A percentile compares a stretch with the other conserved stretches of the same genome.
Conservation (phyloP, 2,888 invertebrate genomes). For the Pachymerium ferrugineum region DNA sequence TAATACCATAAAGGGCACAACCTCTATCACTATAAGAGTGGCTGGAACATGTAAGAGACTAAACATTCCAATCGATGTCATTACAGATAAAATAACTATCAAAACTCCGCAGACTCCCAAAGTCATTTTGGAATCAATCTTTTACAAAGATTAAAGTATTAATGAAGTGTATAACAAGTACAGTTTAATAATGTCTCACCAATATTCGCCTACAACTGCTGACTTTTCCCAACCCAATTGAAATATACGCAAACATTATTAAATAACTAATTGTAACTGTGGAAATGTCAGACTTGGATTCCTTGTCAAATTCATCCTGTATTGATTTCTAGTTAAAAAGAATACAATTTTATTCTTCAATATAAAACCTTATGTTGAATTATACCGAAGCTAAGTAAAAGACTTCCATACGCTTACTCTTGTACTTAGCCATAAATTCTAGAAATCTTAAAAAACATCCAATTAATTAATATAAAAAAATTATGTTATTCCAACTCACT, state of each 20-base stretch:
- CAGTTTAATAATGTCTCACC: background rate
- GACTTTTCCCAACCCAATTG: constrained; percentile 74
- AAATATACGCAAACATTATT: constrained; percentile 90
- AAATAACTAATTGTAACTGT: constrained; percentile 83
- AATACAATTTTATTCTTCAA: background rate
- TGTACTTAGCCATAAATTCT: background rate
- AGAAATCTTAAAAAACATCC: constrained; percentile 43
- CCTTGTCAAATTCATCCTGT: constrained; percentile 58
- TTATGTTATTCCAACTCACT: constrained; percentile 40
- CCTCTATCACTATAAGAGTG: constrained; percentile 95
- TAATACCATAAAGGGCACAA: constrained; percentile 94
- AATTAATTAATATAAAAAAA: constrained; percentile 51
- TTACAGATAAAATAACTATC: constrained; percentile 88
- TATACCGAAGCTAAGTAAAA: background rate
- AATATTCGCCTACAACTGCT: constrained; percentile 51
- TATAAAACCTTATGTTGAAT: background rate
- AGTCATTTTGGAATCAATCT: constrained; percentile 91
- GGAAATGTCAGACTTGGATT: constrained; percentile 75
- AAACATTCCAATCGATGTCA: constrained; percentile 87
- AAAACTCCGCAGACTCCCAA: constrained; percentile 88
- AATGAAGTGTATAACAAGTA: background rate
- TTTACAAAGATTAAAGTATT: constrained; percentile 37
- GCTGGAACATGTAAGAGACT: constrained; percentile 83
- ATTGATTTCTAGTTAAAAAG: constrained; percentile 49
- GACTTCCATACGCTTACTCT: background rate